These are phyloP conservation scores for Euproctis similis DNA, from an alignment of 2,888 invertebrate species.

Conservation along the genomic window DNA sequence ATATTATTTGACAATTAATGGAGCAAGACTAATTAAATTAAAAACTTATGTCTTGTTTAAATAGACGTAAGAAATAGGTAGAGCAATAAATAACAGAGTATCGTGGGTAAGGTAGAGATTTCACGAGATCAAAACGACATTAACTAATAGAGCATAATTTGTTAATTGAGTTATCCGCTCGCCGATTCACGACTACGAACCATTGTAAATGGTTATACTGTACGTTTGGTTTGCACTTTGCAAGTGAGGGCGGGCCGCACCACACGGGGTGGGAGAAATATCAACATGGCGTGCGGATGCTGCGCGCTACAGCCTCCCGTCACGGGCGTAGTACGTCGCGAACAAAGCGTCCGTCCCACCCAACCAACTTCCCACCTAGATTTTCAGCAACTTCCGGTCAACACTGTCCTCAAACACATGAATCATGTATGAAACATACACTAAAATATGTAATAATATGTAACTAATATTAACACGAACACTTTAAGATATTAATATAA, in stretches of 20 bases:
- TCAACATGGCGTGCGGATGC: conserved; percentile 63
- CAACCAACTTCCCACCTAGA: conserved; percentile 51
- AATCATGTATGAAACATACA: conserved; percentile 51
- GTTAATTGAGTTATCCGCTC: conserved; percentile 19
- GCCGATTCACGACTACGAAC: conserved; percentile 10
- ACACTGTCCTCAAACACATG: conserved; percentile 29
- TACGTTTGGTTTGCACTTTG: conserved; percentile 19
- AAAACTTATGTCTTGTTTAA: no score
- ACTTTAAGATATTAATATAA: conserved; percentile 29
- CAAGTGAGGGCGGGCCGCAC: conserved; percentile 32
- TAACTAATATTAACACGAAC: conserved; percentile 27
- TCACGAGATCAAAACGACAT: conserved; percentile 4
- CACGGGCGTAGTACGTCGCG: conserved; percentile 60
- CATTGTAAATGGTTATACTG: conserved; percentile 14
- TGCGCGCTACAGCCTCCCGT: conserved; percentile 62
- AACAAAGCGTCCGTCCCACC: conserved; percentile 63
- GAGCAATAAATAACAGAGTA: no score
- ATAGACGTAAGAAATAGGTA: no score
- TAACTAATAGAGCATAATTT: conserved; percentile 12
- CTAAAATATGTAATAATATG: conserved; percentile 33
- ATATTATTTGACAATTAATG: no score
- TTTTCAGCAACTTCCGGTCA: conserved; percentile 36
- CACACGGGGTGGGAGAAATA: conserved; percentile 26
- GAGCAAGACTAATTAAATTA: no score
- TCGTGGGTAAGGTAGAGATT: neutral